Evolutionary conservation across 2,113 vertebrate species (phyloP).

Genomic region (Pseudorhombus dupliciocellatus): DNA sequence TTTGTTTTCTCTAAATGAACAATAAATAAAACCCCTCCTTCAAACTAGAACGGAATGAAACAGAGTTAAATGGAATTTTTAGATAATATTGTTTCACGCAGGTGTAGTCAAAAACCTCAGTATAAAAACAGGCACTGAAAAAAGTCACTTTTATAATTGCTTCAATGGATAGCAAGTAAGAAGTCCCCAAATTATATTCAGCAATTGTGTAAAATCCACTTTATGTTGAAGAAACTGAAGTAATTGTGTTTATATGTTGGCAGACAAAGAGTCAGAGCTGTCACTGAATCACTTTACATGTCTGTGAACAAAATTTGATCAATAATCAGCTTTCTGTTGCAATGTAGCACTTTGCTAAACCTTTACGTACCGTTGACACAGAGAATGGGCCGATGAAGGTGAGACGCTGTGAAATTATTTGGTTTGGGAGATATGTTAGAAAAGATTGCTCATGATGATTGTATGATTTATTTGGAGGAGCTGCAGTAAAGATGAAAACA

Average conservation of each 20-base stretch:
- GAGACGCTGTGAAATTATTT: constrained; percentile 69
- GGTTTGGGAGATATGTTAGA: constrained; percentile 59
- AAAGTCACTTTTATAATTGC: no score
- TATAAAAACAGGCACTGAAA: no score
- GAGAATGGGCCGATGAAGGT: constrained; percentile 52
- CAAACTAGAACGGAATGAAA: background rate
- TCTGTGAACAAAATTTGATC: constrained; percentile 19
- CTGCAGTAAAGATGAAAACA: constrained; percentile 9
- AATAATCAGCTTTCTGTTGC: constrained; percentile 35
- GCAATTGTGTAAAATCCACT: no score
- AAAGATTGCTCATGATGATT: constrained; percentile 63
- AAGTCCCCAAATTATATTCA: no score
- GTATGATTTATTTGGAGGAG: constrained; percentile 25
- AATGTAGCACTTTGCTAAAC: constrained; percentile 3
- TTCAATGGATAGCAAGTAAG: no score
- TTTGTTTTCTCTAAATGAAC: constrained; percentile 21
- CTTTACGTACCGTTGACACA: constrained; percentile 54
- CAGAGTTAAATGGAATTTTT: background rate
- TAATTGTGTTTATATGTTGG: no score
- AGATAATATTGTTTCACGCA: background rate
- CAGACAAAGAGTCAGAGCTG: background rate
- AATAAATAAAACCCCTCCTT: background rate
- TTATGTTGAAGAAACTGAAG: no score
- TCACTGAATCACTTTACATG: background rate
- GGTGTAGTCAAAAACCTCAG: background rate